Base-by-base conservation (phyloP, 2,888 invertebrate species). In the Apodemia duryi region DNA sequence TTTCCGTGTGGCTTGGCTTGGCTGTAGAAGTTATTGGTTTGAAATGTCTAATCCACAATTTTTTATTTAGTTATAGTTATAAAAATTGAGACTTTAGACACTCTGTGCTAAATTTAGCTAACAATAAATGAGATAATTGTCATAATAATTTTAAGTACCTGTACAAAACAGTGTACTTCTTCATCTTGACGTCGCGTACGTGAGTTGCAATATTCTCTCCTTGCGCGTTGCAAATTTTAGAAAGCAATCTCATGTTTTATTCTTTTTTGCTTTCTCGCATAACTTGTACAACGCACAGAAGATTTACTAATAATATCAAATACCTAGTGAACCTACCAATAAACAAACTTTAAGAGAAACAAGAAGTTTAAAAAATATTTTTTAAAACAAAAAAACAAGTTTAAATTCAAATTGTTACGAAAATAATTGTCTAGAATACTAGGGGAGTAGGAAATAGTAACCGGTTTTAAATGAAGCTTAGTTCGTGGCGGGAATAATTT, bases 401-500 rank as follows among this genome's bases (percentile, higher is more conserved):
- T 28, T 28, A 43, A 29, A 49, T 43, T 63, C 29, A 57, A 61
- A 51, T 63, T 61, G 60, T 35, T 65, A 66, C 63, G 41, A 13
- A 63, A 63, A 63, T 69, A 67, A 62, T 61, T 65, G 65, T 65
- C n/a, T 35, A 66, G 67, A 68, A 69, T 74, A 76, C 72, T 66
- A 74, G 75, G 75, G 67, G 63, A 69, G 70, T 71, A 76, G 71
- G 72, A 75, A 74, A 71, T 70, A 69, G 69, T 35, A 63, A 70
- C 65, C 68, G 67, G 67, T 69, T 69, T 73, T 77, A 82, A 85
- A 85, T 84, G 81, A 77, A 78, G 77, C 81, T 80, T 79, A 82
- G 79, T 82, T 75, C 77, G 78, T 78, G 75, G 74, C 75, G 76
- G 75, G 78, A 78, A 81, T 82, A 80, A 81, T 83, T 84, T 82